Percentiles rank a stretch among this genome's conserved stretches.
Conservation (phyloP, 2,797 vertebrate genomes). For the Platyrinchus mystaceus region DNA sequence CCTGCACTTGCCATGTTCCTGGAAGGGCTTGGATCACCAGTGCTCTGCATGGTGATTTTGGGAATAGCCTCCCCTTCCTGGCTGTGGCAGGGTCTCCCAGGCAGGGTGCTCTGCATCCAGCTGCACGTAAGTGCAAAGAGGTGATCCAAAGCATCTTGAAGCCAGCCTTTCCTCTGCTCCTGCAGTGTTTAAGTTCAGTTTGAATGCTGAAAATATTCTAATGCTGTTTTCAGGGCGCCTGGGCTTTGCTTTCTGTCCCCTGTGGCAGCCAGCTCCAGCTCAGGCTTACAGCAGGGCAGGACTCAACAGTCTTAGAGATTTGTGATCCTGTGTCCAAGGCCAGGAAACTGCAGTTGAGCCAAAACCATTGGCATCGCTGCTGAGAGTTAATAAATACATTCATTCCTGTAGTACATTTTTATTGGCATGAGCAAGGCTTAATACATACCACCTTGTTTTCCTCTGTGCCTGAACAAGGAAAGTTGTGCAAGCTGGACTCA, state of each 20-base stretch:
- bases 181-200: background rate
- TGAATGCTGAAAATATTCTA: background rate
- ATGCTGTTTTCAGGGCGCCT: background rate
- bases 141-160: background rate
- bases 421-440: conserved; percentile 2
- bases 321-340: conserved; percentile 6
- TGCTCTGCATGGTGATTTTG: background rate
- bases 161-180: background rate
- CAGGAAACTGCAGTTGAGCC: conserved; percentile 18
- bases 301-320: conserved; percentile 2
- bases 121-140: background rate
- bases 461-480: background rate
- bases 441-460: conserved; percentile 38
- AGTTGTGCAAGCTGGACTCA: background rate
- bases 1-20: background rate
- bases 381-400: conserved; percentile 48
- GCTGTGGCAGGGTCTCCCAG: background rate
- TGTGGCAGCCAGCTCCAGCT: conserved; percentile 5
- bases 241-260: background rate
- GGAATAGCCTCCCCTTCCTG: background rate
- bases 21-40: fast-evolving
- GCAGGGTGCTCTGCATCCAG: background rate
- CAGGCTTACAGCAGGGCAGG: background rate
- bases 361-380: conserved; percentile 32
- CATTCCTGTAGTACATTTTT: conserved; percentile 50